Evolutionary conservation across 1,140 invertebrate species (phyloP), one percentile per base, ranked within the genome.

Genomic region (Drosophila pseudoobscura): DNA sequence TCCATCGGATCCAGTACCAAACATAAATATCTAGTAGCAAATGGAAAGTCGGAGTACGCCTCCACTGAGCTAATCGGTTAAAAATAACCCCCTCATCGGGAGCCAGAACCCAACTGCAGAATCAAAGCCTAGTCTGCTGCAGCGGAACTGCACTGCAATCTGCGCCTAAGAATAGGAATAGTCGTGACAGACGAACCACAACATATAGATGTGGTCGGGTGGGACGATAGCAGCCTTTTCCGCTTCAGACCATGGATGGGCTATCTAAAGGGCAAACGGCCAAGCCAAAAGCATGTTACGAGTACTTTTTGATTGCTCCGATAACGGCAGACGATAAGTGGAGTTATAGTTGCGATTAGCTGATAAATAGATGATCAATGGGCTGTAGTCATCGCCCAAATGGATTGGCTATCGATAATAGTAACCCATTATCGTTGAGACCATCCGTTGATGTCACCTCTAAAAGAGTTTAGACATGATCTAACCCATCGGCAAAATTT

Each of bases 281-380:
- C 44, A 59, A 50, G 17, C 39, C 47, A 20, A 60, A n/a, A 64
- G 62, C 35, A 11, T 39, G 9, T 9, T 35, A 35, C 9, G 31
- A 35, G 9, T 47, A n/a, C 0, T 39, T 29, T 57, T 49, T 53
- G 55, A 78, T 72, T 53, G 56, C 46, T 26, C 22, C 47, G 77
- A 80, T 79, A 79, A 64, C 63, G 64, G 9, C 72, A 7, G 44
- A 22, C 70, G 61, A 78, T 78, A 57, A 22, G 51, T 41, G 41
- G 20, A 31, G 45, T 59, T 68, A 51, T 63, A 63, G 20, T n/a
- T 54, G 26, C 24, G 26, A 46, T 45, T 58, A 63, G 77, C 80
- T 79, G 77, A 80, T 59, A 71, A 54, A 78, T 58, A 63, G 77
- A 79, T 79, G 77, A 80, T 71, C 77, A 54, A 78, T 78, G 26